Conservation (phyloP, 2,113 vertebrate genomes). For the Gavia stellata region DNA sequence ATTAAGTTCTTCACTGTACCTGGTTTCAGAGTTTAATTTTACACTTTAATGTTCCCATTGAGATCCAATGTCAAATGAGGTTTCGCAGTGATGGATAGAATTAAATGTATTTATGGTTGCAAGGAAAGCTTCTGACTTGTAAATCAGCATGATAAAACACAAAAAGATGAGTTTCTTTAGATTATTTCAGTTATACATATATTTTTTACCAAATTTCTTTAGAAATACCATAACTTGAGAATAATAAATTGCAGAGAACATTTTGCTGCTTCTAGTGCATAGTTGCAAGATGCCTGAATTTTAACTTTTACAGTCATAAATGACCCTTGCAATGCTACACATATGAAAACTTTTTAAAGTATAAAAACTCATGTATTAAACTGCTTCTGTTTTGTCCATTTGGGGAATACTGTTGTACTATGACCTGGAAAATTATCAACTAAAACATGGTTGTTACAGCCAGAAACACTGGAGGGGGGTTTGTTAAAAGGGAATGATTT, state of each 20-base stretch:
- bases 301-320: neutral
- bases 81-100: neutral
- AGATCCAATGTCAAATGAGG: neutral
- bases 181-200: neutral
- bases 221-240: neutral
- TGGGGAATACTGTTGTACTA: neutral
- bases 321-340: neutral
- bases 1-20: neutral
- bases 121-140: neutral
- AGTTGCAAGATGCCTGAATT: neutral
- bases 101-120: neutral
- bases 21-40: conserved; percentile 6
- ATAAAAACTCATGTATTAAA: neutral
- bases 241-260: neutral
- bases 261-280: neutral
- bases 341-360: neutral
- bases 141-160: neutral
- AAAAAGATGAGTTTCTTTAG: neutral
- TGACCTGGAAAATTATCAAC: neutral
- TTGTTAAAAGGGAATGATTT: neutral
- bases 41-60: neutral
- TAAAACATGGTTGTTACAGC: neutral
- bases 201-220: neutral
- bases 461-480: neutral
- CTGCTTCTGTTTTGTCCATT: neutral